These are phyloP conservation scores for Orussus abietinus DNA, from an alignment of 1,140 invertebrate genomes.

Conservation along the genomic window DNA sequence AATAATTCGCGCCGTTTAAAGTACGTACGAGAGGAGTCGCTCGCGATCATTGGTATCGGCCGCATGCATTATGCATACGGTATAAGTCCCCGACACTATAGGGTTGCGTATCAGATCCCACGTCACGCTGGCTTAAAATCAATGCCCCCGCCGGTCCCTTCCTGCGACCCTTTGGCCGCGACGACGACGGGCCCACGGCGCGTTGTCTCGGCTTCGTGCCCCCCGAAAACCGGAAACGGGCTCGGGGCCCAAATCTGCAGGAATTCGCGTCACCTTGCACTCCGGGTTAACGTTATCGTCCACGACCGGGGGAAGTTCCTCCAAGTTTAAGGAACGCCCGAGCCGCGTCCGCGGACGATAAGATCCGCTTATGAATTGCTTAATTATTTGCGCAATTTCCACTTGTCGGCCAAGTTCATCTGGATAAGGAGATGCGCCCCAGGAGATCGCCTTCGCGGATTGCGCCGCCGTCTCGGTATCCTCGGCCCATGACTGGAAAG, in stretches of 20 bases:
- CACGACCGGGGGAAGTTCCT: not conserved
- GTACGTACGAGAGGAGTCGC: not conserved
- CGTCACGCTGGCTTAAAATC: constrained; percentile 16
- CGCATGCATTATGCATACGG: constrained; percentile 28
- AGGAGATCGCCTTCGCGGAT: too few relatives aligned
- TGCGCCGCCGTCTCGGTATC: too few relatives aligned
- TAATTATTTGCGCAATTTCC: constrained; percentile 16
- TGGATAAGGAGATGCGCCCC: constrained; percentile 14
- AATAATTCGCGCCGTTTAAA: not conserved
- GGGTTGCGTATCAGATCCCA: constrained; percentile 28
- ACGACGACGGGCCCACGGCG: too few relatives aligned
- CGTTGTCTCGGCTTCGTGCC: too few relatives aligned
- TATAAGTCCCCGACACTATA: constrained; percentile 20
- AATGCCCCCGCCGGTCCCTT: constrained; percentile 7
- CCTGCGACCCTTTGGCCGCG: not conserved
- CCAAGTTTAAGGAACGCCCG: not conserved
- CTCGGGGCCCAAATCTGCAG: too few relatives aligned
- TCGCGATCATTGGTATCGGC: constrained; percentile 1
- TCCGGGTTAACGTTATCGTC: not conserved
- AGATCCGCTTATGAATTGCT: constrained; percentile 19
- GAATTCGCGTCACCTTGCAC: not conserved
- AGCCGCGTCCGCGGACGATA: constrained; percentile 7
- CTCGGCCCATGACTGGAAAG: too few relatives aligned
- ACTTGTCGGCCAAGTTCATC: constrained; percentile 12
- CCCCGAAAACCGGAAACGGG: too few relatives aligned